Percentiles rank a stretch among this genome's conserved stretches.
These are phyloP conservation scores for Muschampia plurimacula DNA, from an alignment of 2,888 invertebrate species.

Conservation along the genomic window DNA sequence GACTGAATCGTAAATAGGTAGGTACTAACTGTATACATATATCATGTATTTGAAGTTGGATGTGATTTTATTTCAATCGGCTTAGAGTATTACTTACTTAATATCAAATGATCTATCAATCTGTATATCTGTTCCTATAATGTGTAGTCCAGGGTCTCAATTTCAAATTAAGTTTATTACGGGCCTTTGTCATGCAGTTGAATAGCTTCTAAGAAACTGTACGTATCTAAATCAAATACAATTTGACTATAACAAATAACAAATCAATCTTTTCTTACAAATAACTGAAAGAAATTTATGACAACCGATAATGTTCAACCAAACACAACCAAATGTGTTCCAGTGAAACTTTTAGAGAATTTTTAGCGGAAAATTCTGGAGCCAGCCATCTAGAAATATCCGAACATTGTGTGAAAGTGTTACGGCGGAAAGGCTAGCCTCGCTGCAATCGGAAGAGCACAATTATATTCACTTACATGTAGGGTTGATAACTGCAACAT, in stretches of 20 bases:
- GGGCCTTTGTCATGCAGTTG: too few species aligned
- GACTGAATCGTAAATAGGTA: too few species aligned
- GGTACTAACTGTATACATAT: too few species aligned
- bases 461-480: conserved; percentile 61
- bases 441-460: conserved; percentile 60
- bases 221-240: not conserved
- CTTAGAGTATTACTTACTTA: too few species aligned
- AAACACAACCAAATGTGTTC: conserved; percentile 3
- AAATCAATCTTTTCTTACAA: not conserved
- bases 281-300: not conserved
- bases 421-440: conserved; percentile 50
- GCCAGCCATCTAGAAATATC: conserved; percentile 18
- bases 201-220: not conserved
- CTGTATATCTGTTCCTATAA: too few species aligned
- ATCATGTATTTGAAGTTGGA: not conserved
- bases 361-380: conserved; percentile 16
- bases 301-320: not conserved
- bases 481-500: conserved; percentile 11
- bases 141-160: too few species aligned
- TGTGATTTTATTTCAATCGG: not conserved
- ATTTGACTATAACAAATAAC: not conserved
- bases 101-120: too few species aligned
- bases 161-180: not conserved
- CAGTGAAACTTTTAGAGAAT: conserved; percentile 1
- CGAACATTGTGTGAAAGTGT: conserved; percentile 49